These are phyloP conservation scores for Mythimna albipuncta DNA, from an alignment of 2,888 invertebrate genomes.

Conservation along the genomic window DNA sequence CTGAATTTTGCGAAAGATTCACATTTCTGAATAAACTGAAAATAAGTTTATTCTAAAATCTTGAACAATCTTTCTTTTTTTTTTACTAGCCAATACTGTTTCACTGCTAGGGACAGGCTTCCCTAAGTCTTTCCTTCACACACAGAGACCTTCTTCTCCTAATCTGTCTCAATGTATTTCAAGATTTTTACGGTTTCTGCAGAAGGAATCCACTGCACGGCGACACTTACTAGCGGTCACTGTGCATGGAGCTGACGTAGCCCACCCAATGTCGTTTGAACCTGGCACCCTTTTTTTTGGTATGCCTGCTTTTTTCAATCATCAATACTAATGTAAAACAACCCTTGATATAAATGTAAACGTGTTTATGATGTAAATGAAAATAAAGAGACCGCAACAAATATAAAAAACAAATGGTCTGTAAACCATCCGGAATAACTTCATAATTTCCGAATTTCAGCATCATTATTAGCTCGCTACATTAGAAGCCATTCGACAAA, in stretches of 20 bases:
- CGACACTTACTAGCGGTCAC: too few relatives aligned
- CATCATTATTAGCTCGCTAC: conserved; percentile 46
- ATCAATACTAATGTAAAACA: neutral
- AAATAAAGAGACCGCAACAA: conserved; percentile 18
- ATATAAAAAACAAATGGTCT: conserved; percentile 14
- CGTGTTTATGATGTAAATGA: neutral
- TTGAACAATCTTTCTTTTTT: neutral
- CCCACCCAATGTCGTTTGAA: too few relatives aligned
- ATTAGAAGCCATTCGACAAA: conserved; percentile 56
- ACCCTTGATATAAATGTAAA: neutral
- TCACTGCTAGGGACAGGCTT: too few relatives aligned
- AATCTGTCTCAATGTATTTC: too few relatives aligned
- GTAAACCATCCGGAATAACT: conserved; percentile 28
- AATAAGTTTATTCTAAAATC: conserved; percentile 1
- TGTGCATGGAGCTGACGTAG: too few relatives aligned
- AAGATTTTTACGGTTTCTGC: too few relatives aligned
- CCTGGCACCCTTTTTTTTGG: too few relatives aligned
- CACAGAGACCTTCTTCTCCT: too few relatives aligned
- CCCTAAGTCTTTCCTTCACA: too few relatives aligned
- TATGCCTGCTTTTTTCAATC: too few relatives aligned
- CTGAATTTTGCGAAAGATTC: conserved; percentile 4
- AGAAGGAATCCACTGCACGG: too few relatives aligned
- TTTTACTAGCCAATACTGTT: too few relatives aligned
- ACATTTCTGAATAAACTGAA: neutral
- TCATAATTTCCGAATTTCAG: conserved; percentile 30